phyloP scores from a whole-genome alignment of 2,113 vertebrate species.

The Brachionichthys hirsutus region DNA sequence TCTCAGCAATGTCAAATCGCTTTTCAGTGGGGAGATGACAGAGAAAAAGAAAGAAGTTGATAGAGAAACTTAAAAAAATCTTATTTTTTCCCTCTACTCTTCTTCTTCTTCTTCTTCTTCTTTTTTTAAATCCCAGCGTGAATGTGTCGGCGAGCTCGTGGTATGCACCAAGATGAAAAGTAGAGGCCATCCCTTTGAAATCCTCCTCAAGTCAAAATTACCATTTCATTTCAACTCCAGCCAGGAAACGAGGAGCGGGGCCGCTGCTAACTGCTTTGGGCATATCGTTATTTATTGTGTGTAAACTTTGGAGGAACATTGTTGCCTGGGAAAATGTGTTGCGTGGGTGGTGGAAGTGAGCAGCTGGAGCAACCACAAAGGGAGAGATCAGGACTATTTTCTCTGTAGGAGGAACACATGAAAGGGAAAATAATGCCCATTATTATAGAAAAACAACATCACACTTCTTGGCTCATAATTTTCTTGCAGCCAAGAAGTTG shows the following conservation, averaged over 20 bases:
- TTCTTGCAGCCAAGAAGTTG: constrained; percentile 65
- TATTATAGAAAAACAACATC: constrained; percentile 79
- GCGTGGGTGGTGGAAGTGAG: constrained; percentile 83
- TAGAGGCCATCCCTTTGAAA: constrained; percentile 80
- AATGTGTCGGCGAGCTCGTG: constrained; percentile 75
- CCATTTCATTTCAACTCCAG: constrained; percentile 83
- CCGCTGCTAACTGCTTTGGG: constrained; percentile 79
- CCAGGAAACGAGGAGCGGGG: constrained; percentile 77
- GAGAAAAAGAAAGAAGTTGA: constrained; percentile 63
- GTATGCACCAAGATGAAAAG: constrained; percentile 78
- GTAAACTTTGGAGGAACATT: constrained; percentile 83
- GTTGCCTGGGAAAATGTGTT: constrained; percentile 80
- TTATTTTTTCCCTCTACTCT: constrained; percentile 45
- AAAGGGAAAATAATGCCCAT: constrained; percentile 78
- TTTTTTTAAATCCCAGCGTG: constrained; percentile 65
- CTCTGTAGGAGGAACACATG: constrained; percentile 80
- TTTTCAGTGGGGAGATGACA: constrained; percentile 62
- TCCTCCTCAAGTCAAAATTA: constrained; percentile 84
- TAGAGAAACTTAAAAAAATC: constrained; percentile 70
- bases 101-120: too few species aligned
- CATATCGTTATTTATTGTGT: constrained; percentile 83
- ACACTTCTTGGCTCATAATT: constrained; percentile 73
- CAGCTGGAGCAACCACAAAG: constrained; percentile 81
- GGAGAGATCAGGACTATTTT: constrained; percentile 79
- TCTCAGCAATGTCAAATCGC: constrained; percentile 62